Conservation (phyloP, 92 coral and sea anemone species). For the Hydrozoanthus gracilis region DNA sequence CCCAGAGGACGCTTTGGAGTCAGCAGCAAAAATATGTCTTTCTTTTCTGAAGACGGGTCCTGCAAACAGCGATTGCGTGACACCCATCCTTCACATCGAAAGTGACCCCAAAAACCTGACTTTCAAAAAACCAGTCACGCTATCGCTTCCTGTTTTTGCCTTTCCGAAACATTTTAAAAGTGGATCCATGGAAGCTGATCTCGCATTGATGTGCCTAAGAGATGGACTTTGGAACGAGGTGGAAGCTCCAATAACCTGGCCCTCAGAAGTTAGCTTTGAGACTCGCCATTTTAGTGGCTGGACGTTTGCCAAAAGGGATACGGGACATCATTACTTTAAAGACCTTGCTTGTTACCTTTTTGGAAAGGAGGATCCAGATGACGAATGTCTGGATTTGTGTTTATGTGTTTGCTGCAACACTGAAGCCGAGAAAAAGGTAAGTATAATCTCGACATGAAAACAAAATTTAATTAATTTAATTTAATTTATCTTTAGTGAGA, state of each 20-base stretch:
- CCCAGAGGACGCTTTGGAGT: background rate
- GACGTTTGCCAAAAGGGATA: background rate
- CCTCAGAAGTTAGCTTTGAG: background rate
- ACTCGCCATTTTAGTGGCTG: background rate
- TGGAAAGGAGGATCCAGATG: background rate
- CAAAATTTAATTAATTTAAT: too few relatives aligned
- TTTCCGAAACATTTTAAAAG: background rate
- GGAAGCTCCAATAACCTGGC: background rate
- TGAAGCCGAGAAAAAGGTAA: background rate
- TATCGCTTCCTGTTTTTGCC: constrained; percentile 4
- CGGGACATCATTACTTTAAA: background rate
- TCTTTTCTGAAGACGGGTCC: background rate
- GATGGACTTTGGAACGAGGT: background rate
- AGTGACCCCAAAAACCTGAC: background rate
- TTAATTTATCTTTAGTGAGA: too few relatives aligned
- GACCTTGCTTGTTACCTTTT: background rate
- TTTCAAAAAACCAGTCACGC: background rate
- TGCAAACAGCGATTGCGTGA: background rate
- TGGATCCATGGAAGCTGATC: background rate
- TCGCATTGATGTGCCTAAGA: background rate
- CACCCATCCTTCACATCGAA: constrained; percentile 9
- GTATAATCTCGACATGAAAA: too few relatives aligned
- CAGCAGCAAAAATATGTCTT: background rate
- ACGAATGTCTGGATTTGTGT: background rate
- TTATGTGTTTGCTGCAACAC: background rate